These are phyloP conservation scores for Ostrea edulis DNA, from an alignment of 1,140 invertebrate species.

Conservation along the genomic window DNA sequence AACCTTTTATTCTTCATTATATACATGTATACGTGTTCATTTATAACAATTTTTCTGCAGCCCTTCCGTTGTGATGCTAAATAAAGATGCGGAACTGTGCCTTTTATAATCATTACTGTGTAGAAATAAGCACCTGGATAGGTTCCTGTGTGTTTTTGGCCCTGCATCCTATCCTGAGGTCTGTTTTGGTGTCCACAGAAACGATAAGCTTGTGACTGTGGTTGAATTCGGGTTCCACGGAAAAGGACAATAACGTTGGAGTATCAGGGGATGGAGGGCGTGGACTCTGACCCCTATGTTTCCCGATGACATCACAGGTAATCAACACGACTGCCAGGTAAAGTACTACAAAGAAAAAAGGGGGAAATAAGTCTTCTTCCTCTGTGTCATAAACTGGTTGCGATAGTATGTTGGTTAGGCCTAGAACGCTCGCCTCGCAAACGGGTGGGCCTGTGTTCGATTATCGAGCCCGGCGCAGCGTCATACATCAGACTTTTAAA, in stretches of 20 bases:
- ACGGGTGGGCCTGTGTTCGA: too few relatives aligned
- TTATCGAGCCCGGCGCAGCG: too few relatives aligned
- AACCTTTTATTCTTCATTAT: too few relatives aligned
- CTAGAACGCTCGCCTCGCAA: too few relatives aligned
- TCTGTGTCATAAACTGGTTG: neutral
- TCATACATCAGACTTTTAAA: too few relatives aligned
- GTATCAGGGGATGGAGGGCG: neutral
- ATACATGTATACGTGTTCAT: too few relatives aligned
- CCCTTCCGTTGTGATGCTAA: too few relatives aligned
- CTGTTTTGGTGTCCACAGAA: neutral
- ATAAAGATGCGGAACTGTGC: too few relatives aligned
- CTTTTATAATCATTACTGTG: neutral
- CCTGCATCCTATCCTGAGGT: neutral
- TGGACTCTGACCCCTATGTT: neutral
- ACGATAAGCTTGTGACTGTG: neutral
- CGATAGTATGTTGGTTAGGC: too few relatives aligned
- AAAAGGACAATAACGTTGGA: neutral
- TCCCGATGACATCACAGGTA: conserved; percentile 21
- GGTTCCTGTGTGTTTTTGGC: neutral
- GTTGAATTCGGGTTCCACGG: neutral
- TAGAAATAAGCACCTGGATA: neutral
- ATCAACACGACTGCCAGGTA: conserved; percentile 4
- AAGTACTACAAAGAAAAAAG: neutral
- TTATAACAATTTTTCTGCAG: too few relatives aligned
- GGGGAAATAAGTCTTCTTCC: neutral